phyloP scores from a whole-genome alignment of 2,888 invertebrate genomes.

The Agrotis ipsilon region DNA sequence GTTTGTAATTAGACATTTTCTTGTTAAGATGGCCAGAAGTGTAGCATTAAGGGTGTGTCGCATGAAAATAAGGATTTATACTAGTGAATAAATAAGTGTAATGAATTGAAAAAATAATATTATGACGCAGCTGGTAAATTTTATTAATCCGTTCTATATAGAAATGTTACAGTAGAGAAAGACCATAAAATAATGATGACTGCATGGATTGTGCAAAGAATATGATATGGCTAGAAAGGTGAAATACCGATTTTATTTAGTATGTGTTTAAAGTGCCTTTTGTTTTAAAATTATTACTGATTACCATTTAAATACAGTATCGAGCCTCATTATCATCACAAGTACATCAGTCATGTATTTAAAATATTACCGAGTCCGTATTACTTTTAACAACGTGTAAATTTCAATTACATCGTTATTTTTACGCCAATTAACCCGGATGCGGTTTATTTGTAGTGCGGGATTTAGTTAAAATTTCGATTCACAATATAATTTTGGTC shows the following conservation, averaged over 20 bases:
- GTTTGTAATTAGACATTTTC: slow-evolving; percentile 21
- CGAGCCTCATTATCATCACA: slow-evolving; percentile 33
- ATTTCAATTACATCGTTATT: slow-evolving; percentile 87
- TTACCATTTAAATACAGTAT: not conserved
- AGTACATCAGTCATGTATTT: slow-evolving; percentile 31
- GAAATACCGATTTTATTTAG: too few relatives aligned
- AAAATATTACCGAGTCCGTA: slow-evolving; percentile 38
- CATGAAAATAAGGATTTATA: too few relatives aligned
- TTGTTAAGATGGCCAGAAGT: slow-evolving; percentile 3
- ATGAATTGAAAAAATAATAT: too few relatives aligned
- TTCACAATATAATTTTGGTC: slow-evolving; percentile 65
- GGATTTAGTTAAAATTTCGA: slow-evolving; percentile 70
- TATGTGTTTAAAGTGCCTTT: too few relatives aligned
- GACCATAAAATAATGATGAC: too few relatives aligned
- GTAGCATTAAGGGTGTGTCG: not conserved
- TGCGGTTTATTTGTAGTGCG: slow-evolving; percentile 77
- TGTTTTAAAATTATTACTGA: not conserved
- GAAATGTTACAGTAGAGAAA: too few relatives aligned
- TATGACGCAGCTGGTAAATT: too few relatives aligned
- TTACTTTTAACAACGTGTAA: slow-evolving; percentile 72
- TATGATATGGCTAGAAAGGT: too few relatives aligned
- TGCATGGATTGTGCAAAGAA: too few relatives aligned
- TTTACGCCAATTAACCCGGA: slow-evolving; percentile 87
- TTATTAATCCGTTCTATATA: too few relatives aligned
- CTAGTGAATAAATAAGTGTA: too few relatives aligned